Evolutionary conservation across 2,797 vertebrate genomes (phyloP).

Genomic region (Allobates femoralis): DNA sequence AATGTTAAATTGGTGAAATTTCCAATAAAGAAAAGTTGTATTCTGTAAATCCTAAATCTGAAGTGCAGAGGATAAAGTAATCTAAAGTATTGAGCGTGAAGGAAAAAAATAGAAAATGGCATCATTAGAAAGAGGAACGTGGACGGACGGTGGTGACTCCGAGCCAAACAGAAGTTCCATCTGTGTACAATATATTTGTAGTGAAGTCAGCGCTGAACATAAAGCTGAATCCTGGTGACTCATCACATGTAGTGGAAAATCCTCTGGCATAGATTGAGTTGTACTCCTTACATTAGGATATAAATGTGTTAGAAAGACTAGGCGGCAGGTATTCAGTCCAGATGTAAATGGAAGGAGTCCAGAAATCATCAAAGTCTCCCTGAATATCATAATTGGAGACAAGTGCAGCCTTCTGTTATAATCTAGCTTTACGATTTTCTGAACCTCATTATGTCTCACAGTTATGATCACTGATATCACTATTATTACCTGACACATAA

Average conservation of each 20-base stretch:
- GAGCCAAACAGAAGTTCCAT: slow-evolving; percentile 43
- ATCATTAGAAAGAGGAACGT: neutral
- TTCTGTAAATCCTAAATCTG: neutral
- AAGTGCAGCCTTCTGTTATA: neutral
- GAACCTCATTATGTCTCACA: neutral
- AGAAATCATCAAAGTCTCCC: neutral
- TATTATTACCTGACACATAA: neutral
- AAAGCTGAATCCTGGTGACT: slow-evolving; percentile 27
- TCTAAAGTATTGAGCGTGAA: neutral
- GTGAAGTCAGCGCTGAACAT: slow-evolving; percentile 28
- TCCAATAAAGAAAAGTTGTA: neutral
- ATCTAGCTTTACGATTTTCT: neutral
- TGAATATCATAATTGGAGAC: neutral
- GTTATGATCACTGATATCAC: neutral
- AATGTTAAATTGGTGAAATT: neutral
- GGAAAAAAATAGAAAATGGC: neutral
- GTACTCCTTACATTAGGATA: neutral
- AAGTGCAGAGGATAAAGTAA: neutral
- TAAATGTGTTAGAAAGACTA: slow-evolving; percentile 12
- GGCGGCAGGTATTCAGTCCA: neutral
- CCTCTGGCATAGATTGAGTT: slow-evolving; percentile 11
- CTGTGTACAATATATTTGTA: slow-evolving; percentile 30
- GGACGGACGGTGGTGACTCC: neutral
- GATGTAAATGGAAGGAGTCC: neutral
- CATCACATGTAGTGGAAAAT: slow-evolving; percentile 16